Evolutionary conservation across 2,888 invertebrate species (phyloP), one percentile per base, ranked within the genome.

Genomic region (Fragum sueziense): DNA sequence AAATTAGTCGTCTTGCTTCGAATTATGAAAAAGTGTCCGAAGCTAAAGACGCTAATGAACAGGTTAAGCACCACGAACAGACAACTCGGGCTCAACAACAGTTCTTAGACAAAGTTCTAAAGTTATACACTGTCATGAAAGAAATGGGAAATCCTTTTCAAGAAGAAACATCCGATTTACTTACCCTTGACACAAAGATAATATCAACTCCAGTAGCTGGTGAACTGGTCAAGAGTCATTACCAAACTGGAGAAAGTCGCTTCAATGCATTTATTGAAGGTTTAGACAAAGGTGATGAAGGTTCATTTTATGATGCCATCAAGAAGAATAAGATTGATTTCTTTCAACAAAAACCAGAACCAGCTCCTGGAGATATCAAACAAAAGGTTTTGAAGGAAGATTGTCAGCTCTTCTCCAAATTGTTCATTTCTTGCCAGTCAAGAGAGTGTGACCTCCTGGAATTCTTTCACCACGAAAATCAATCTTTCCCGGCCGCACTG

Each of bases 1-100:
- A 88, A 70, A 70, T 85, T 1, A 79, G 73, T 51, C 61, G 57
- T 17, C 29, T 87, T 17, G 71, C 79, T 33, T 17, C 25, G 31
- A 37, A 76, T 34, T 81, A 74, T 59, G 61, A 74, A 72, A 20
- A 37, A 59, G 37, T 29, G 70, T 51, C 84, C 47, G 34, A 27
- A 25, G 14, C 27, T 11, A 59, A 62, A 29, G n/a, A 41, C 11
- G 57, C 37, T 34, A 34, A n/a, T n/a, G n/a, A n/a, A n/a, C n/a
- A n/a, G n/a, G n/a, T n/a, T n/a, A n/a, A n/a, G n/a, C n/a, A n/a
- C n/a, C n/a, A n/a, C n/a, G n/a, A n/a, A n/a, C n/a, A n/a, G n/a
- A n/a, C n/a, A n/a, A n/a, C n/a, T n/a, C n/a, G n/a, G n/a, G n/a
- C n/a, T n/a, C n/a, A n/a, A n/a, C n/a, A n/a, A n/a, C n/a, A n/a